Percentiles rank a stretch among this genome's conserved stretches.
Conservation (phyloP, 2,888 invertebrate genomes). For the Unio delphinus region DNA sequence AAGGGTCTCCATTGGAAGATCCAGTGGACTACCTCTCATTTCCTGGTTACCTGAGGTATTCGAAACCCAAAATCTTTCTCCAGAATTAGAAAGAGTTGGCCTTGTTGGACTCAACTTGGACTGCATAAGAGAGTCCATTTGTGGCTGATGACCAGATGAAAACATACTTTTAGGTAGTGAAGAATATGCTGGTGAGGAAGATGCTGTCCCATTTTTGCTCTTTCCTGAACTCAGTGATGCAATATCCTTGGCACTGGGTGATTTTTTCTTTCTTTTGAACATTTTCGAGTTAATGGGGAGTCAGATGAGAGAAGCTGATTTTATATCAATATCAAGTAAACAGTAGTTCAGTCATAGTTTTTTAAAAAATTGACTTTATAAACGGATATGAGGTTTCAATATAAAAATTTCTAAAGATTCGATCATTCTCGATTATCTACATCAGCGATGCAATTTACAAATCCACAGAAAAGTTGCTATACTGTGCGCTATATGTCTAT, state of each 20-base stretch:
- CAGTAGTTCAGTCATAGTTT: too few relatives aligned
- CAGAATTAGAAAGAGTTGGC: conserved; percentile 24
- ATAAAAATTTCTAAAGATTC: too few relatives aligned
- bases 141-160: conserved; percentile 19
- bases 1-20: conserved; percentile 57
- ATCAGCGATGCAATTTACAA: too few relatives aligned
- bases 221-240: conserved; percentile 25
- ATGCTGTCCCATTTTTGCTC: conserved; percentile 15
- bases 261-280: conserved; percentile 39
- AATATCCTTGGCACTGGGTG: conserved; percentile 41
- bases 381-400: too few relatives aligned
- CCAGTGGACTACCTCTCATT: conserved; percentile 56
- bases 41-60: conserved; percentile 35
- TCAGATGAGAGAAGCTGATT: too few relatives aligned
- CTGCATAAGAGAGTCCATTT: too few relatives aligned
- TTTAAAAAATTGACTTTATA: too few relatives aligned
- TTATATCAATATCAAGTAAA: too few relatives aligned
- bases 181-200: conserved; percentile 31
- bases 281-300: conserved; percentile 9
- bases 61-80: conserved; percentile 31
- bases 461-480: too few relatives aligned
- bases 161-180: conserved; percentile 37
- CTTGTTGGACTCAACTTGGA: background rate
- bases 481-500: too few relatives aligned
- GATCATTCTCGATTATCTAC: too few relatives aligned